These are phyloP conservation scores for Lacanobia oleracea DNA, from an alignment of 2,888 invertebrate species.

Conservation along the genomic window DNA sequence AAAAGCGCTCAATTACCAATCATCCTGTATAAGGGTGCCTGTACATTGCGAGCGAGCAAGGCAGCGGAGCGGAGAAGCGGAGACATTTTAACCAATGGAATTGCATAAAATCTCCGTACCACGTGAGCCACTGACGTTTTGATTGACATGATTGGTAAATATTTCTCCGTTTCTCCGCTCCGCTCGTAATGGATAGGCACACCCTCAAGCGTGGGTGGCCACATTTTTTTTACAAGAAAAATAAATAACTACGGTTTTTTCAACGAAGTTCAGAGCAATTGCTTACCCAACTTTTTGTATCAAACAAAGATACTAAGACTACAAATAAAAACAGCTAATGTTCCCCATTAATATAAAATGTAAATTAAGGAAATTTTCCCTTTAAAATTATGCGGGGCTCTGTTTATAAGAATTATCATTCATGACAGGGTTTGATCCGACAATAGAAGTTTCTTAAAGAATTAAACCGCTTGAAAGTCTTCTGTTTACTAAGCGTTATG, in stretches of 20 bases:
- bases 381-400: constrained; percentile 45
- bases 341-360: constrained; percentile 57
- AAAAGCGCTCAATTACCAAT: no score
- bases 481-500: constrained; percentile 75
- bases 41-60: no score
- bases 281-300: constrained; percentile 9
- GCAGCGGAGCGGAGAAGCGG: no score
- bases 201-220: accelerated
- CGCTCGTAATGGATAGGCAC: no score
- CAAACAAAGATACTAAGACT: constrained; percentile 20
- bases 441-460: constrained; percentile 71
- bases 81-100: no score
- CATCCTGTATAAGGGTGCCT: no score
- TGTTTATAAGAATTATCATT: constrained; percentile 60
- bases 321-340: constrained; percentile 39
- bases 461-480: constrained; percentile 72
- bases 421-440: constrained; percentile 60
- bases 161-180: no score
- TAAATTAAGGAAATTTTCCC: constrained; percentile 41
- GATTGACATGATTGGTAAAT: no score
- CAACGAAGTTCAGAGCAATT: background rate
- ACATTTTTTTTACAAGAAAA: background rate
- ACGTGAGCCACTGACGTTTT: no score
- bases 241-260: background rate
- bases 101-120: no score